Percentiles rank a stretch among this genome's conserved stretches.
These are phyloP conservation scores for Acleris laterana DNA, from an alignment of 2,888 invertebrate species.

Conservation along the genomic window DNA sequence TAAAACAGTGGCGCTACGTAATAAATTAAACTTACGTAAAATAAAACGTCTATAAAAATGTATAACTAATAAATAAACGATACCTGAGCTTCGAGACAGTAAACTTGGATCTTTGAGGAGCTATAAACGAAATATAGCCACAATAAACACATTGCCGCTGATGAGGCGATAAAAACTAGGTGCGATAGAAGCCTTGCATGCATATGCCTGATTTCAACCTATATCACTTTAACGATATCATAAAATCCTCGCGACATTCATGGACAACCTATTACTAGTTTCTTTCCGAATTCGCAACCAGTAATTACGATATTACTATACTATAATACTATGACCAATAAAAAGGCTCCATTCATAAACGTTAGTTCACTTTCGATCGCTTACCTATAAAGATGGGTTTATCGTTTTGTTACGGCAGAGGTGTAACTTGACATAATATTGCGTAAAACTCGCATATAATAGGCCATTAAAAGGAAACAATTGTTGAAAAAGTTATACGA, in stretches of 20 bases:
- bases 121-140: conserved; percentile 83
- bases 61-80: conserved; percentile 85
- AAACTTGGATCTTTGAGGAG: conserved; percentile 77
- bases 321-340: conserved; percentile 75
- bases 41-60: conserved; percentile 84
- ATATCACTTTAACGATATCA: conserved; percentile 80
- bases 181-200: conserved; percentile 47
- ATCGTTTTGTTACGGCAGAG: conserved; percentile 80
- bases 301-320: conserved; percentile 78
- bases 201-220: conserved; percentile 50
- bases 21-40: conserved; percentile 84
- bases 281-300: conserved; percentile 72
- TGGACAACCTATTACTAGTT: conserved; percentile 74
- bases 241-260: conserved; percentile 72
- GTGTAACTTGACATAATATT: conserved; percentile 84
- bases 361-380: conserved; percentile 79
- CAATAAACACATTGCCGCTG: conserved; percentile 82
- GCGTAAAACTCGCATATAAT: conserved; percentile 83
- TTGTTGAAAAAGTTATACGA: conserved; percentile 84
- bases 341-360: conserved; percentile 81
- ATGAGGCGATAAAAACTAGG: conserved; percentile 75
- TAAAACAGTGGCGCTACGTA: conserved; percentile 78
- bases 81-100: conserved; percentile 82
- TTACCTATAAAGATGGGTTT: conserved; percentile 81
- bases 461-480: conserved; percentile 84